A percentile compares a stretch with the other conserved stretches of the same genome.
These are phyloP conservation scores for Acleris emargana DNA, from an alignment of 2,888 invertebrate species.

Conservation along the genomic window DNA sequence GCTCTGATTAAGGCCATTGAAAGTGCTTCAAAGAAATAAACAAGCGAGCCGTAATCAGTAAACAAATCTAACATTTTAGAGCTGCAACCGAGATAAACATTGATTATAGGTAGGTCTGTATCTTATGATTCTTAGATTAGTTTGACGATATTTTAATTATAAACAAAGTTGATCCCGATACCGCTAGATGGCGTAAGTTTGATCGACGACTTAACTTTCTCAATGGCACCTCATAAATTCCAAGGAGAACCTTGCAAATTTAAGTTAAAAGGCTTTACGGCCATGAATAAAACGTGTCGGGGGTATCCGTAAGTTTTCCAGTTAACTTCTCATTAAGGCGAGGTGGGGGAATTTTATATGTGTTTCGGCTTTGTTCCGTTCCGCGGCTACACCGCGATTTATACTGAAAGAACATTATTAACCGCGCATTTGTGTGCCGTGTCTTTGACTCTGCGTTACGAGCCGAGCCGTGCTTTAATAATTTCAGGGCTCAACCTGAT, in stretches of 20 bases:
- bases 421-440: conserved; percentile 16
- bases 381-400: conserved; percentile 20
- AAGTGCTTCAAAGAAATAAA: conserved; percentile 19
- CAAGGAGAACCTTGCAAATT: conserved; percentile 55
- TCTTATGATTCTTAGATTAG: background rate
- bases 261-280: conserved; percentile 60
- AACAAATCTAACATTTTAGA: conserved; percentile 11
- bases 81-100: background rate
- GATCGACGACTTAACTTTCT: conserved; percentile 66
- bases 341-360: conserved; percentile 43
- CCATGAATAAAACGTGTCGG: conserved; percentile 66
- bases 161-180: conserved; percentile 55
- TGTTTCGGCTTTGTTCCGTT: conserved; percentile 28
- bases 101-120: background rate
- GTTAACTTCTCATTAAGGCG: conserved; percentile 63
- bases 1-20: conserved; percentile 13
- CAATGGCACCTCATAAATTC: conserved; percentile 68
- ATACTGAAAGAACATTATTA: conserved; percentile 34
- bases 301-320: conserved; percentile 59
- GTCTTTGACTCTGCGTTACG: conserved; percentile 13
- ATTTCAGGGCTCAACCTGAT: background rate
- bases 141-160: conserved; percentile 45
- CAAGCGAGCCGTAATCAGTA: conserved; percentile 8
- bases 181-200: conserved; percentile 53
- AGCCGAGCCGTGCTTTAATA: conserved; percentile 2